Base-by-base conservation (phyloP, 2,113 vertebrate genomes). In the Corythornis madagascariensis region DNA sequence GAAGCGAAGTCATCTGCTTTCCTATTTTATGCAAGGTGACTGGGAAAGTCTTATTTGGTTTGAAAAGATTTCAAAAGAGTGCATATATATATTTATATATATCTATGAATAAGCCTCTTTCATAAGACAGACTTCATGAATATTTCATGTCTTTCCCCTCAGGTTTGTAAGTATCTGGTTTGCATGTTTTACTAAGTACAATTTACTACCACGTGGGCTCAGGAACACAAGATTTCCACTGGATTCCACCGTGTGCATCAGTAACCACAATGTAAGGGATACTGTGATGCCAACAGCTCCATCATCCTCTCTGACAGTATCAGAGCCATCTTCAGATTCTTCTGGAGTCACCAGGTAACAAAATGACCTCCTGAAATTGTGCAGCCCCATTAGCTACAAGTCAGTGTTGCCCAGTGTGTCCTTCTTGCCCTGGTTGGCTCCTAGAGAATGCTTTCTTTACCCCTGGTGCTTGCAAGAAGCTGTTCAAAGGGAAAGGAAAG, bases 11-110 rank as follows among this genome's bases (percentile, higher is more conserved):
- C 76, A 90, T 94, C 95, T 95, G 96, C 89, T 95, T 88, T 95
- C 85, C 93, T 90, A 72, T 88, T 95, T 94, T 91, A 95, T 0
- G 17, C 88, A 92, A 90, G 78, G 87, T 95, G 92, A 91, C 89
- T 91, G 88, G 95, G 91, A 96, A 96, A 96, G 60, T 83, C 92
- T 89, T 96, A 91, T 95, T 96, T 95, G 93, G 83, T 67, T 96
- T 95, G 92, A 95, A 93, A 61, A 73, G 76, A 91, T 93, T 94
- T 96, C 89, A 95, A 88, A 94, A 96, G 82, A 47, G 75, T 77
- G 82, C 71, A 16, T 15, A 69, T 45, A 47, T 76, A 18, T 40
- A 55, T 18, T 31, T 42, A 19, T 42, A 24, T 14, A 59, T 10
- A 52, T 8, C 50, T 7, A 77, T 94, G 95, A 97, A 96, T 95